Base-by-base conservation (phyloP, 1,140 invertebrate species). In the Nymphalis io region DNA sequence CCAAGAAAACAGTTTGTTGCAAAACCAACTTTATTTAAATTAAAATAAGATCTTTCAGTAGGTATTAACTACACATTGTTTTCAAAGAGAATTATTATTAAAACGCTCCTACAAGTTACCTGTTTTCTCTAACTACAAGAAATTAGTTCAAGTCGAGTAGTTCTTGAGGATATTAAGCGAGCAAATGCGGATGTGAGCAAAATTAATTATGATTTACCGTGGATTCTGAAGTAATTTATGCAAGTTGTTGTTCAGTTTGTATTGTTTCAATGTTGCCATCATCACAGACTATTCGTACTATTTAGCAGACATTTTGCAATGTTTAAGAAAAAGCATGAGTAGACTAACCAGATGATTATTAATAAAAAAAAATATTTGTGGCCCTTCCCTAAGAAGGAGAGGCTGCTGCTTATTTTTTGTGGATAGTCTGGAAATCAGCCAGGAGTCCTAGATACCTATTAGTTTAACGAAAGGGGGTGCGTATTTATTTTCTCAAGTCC, bases 81-180 rank as follows among this genome's bases (percentile, higher is more conserved):
- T 15, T 21, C 48, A 53, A 53, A 53, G 10, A 12, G 20, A n/a
- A 53, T 20, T 21, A 21, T 18, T n/a, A n/a, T 15, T 44, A 44
- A 44, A 13, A 44, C 40, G 40, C 40, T 44, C 40, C 13, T 23
- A 53, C 48, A 53, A 53, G 20, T 53, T 21, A 53, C 20, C 51
- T 53, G 20, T 53, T 21, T 53, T 18, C 51, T 13, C 51, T 53
- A 11, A 23, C 51, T 21, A 53, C 20, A 18, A 53, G 12, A 15
- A 53, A 53, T 53, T 53, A 53, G 18, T 53, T 53, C 13, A 15
- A n/a, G 13, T 44, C 13, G 27, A 33, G 27, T 13, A 21, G 51
- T 53, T 53, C 18, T 23, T 53, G 18, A 18, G 21, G 51, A 53
- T 21, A 53, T 53, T 53, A 18, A n/a, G 10, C 20, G 13, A 21